Percentiles rank a stretch among this genome's conserved stretches.
Evolutionary conservation across 2,113 vertebrate species (phyloP).

Genomic region (Trichechus manatus): DNA sequence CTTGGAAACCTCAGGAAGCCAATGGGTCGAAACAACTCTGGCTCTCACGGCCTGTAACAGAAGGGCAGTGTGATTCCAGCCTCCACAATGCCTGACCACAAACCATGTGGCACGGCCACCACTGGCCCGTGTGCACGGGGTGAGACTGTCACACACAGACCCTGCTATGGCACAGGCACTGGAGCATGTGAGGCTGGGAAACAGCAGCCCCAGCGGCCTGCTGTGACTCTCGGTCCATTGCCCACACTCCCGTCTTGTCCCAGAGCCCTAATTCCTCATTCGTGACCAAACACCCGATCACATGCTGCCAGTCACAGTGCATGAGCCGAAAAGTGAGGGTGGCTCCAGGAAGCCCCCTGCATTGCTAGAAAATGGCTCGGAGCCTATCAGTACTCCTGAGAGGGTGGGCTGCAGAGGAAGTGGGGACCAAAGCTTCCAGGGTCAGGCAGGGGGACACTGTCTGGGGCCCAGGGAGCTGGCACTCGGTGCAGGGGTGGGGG

Average conservation of each 20-base stretch:
- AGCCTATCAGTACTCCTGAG: not conserved
- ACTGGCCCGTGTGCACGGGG: no score
- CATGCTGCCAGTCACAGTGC: not conserved
- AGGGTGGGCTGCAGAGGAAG: not conserved
- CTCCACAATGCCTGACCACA: not conserved
- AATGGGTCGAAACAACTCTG: not conserved
- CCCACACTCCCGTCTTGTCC: not conserved
- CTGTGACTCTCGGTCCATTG: not conserved
- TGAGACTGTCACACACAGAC: not conserved
- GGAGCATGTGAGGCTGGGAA: not conserved
- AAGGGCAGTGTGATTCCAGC: accelerated
- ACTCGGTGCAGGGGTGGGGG: not conserved
- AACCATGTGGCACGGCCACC: not conserved
- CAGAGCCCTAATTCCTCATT: not conserved
- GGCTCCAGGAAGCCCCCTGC: not conserved
- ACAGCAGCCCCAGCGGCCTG: not conserved
- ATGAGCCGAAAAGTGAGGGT: accelerated
- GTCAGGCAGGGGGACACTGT: not conserved
- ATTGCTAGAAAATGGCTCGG: no score
- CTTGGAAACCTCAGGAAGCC: not conserved
- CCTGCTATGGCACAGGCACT: not conserved
- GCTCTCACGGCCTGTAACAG: not conserved
- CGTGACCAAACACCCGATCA: not conserved
- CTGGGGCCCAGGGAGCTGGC: not conserved
- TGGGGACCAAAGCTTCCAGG: not conserved